These are phyloP conservation scores for Melipona bicolor DNA, from an alignment of 2,888 invertebrate species.

Conservation along the genomic window DNA sequence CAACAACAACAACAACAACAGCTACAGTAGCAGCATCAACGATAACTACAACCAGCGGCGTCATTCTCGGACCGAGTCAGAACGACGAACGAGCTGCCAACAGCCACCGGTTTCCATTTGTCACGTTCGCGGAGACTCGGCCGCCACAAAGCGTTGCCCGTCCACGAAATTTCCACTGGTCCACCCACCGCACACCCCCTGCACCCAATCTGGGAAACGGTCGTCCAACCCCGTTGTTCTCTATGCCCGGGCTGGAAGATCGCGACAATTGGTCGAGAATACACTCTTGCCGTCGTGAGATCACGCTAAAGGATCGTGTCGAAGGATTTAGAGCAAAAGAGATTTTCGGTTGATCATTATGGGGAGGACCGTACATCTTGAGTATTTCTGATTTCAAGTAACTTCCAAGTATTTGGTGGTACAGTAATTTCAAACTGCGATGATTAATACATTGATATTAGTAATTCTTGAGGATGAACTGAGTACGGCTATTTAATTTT, in stretches of 20 bases:
- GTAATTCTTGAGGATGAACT: neutral
- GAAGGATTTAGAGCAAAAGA: too few species aligned
- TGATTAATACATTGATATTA: neutral
- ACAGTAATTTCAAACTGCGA: too few species aligned
- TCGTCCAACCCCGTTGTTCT: constrained; percentile 5
- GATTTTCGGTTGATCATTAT: too few species aligned
- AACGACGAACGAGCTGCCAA: constrained; percentile 69
- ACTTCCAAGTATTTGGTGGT: too few species aligned
- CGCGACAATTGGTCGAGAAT: constrained; percentile 20
- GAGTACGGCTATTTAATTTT: neutral
- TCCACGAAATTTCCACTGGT: constrained; percentile 64
- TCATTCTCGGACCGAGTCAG: constrained; percentile 53
- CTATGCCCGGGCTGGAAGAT: constrained; percentile 26
- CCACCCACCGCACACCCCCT: constrained; percentile 4
- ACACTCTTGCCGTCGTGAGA: neutral
- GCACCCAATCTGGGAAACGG: constrained; percentile 34
- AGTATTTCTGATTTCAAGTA: too few species aligned
- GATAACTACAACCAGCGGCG: constrained; percentile 54
- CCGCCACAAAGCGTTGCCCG: constrained; percentile 67
- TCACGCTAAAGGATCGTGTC: too few species aligned
- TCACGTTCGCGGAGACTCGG: constrained; percentile 68
- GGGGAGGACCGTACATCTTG: too few species aligned
- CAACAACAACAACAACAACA: constrained; percentile 48
- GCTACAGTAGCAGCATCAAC: constrained; percentile 46
- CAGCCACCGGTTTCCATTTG: constrained; percentile 74